Evolutionary conservation across 2,797 vertebrate genomes (phyloP).

Genomic region (Pangasius djambal): DNA sequence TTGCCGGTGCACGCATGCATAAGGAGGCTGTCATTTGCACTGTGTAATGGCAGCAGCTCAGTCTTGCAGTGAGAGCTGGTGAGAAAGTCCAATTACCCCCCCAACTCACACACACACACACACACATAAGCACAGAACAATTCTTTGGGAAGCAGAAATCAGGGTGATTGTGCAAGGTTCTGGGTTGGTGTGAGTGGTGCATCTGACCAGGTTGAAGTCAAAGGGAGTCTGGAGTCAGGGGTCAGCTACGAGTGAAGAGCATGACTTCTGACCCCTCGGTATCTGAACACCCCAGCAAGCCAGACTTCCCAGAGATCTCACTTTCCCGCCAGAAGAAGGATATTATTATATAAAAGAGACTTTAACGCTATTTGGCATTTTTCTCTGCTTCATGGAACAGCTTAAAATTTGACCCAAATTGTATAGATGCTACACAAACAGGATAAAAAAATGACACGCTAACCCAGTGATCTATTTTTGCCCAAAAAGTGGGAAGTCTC

Average conservation of each 20-base stretch:
- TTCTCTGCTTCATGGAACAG: not conserved
- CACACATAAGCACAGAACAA: not conserved
- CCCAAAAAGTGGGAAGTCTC: not conserved
- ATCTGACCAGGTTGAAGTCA: constrained; percentile 36
- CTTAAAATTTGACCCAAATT: not conserved
- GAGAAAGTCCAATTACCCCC: constrained; percentile 48
- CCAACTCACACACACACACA: not conserved
- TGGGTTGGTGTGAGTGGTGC: constrained; percentile 56
- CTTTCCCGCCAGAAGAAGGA: not conserved
- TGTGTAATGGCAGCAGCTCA: constrained; percentile 71
- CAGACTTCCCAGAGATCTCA: constrained; percentile 31
- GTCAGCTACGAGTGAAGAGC: constrained; percentile 75
- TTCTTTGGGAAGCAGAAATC: constrained; percentile 68
- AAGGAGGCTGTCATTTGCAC: constrained; percentile 75
- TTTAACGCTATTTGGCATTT: not conserved
- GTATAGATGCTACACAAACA: not conserved
- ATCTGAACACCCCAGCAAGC: constrained; percentile 42
- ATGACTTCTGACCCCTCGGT: constrained; percentile 65
- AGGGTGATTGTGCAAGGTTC: constrained; percentile 63
- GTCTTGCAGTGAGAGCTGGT: constrained; percentile 67
- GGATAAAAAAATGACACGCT: not conserved
- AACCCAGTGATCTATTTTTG: not conserved
- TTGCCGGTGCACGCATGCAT: constrained; percentile 71
- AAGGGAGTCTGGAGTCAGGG: constrained; percentile 66
- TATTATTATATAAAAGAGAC: not conserved